Conservation (phyloP, 2,888 invertebrate species). For the Sminthurides aquaticus region DNA sequence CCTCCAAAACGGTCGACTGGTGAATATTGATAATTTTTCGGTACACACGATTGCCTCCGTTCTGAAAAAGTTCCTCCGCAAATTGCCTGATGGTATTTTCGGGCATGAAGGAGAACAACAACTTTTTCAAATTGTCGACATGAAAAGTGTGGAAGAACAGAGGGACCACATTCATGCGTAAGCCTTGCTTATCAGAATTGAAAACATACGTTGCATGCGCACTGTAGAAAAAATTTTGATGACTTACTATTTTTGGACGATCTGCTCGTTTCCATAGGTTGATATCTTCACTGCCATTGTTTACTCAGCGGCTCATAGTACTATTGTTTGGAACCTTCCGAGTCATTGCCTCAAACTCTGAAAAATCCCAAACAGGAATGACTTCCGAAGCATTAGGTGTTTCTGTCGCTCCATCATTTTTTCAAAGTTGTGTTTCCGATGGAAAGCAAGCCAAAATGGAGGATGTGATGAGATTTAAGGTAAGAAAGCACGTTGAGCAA, state of each 20-base stretch:
- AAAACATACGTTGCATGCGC: background rate
- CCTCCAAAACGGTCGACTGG: conserved; percentile 76
- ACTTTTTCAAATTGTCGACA: conserved; percentile 70
- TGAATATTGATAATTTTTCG: conserved; percentile 89
- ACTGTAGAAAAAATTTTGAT: background rate
- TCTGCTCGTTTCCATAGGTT: conserved; percentile 60
- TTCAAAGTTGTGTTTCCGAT: conserved; percentile 90
- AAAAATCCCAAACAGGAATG: conserved; percentile 85
- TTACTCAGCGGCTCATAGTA: conserved; percentile 87
- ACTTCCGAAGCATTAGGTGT: conserved; percentile 90
- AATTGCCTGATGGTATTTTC: conserved; percentile 94
- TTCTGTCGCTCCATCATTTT: conserved; percentile 90
- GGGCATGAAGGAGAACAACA: conserved; percentile 83
- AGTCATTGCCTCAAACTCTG: conserved; percentile 85
- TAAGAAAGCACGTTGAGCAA: too few relatives aligned
- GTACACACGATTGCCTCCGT: conserved; percentile 98
- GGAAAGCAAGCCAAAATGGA: conserved; percentile 93
- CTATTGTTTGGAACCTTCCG: conserved; percentile 94
- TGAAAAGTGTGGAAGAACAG: conserved; percentile 59
- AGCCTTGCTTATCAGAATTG: conserved; percentile 46
- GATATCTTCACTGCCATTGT: conserved; percentile 74
- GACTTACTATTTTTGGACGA: background rate
- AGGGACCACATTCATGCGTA: conserved; percentile 87
- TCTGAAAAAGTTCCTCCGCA: conserved; percentile 91
- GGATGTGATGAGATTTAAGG: conserved; percentile 89